A percentile compares a stretch with the other conserved stretches of the same genome.
Conservation (phyloP, 92 coral and sea anemone genomes). For the Phenganax stokvisi region DNA sequence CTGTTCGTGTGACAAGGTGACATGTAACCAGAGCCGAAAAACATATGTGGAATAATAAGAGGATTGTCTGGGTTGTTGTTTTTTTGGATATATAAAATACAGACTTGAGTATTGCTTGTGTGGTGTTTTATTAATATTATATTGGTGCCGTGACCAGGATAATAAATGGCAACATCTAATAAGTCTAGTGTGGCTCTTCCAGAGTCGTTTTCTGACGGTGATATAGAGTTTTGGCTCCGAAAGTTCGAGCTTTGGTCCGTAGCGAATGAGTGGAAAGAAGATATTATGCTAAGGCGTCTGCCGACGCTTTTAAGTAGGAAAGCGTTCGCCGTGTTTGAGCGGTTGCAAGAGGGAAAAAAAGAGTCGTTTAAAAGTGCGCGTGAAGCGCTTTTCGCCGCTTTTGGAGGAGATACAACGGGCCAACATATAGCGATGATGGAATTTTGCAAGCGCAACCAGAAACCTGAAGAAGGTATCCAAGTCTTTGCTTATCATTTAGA, state of each 20-base stretch:
- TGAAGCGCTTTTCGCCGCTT: constrained; percentile 2
- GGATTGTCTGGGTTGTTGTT: no score
- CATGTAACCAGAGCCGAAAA: no score
- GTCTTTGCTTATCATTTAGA: constrained; percentile 1
- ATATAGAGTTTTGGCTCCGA: background rate
- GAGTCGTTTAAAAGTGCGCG: constrained; percentile 1
- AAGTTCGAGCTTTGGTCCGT: constrained; percentile 1
- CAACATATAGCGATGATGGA: constrained; percentile 29
- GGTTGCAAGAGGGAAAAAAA: background rate
- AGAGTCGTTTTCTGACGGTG: constrained; percentile 1
- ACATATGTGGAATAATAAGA: no score
- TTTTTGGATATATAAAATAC: no score
- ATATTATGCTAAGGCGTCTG: constrained; percentile 3
- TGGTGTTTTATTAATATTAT: background rate
- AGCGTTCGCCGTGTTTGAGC: constrained; percentile 2
- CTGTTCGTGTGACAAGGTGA: no score
- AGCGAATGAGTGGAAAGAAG: constrained; percentile 19
- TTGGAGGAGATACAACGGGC: constrained; percentile 3
- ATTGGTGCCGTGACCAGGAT: constrained; percentile 26
- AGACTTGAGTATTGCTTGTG: no score
- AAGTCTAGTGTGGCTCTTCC: constrained; percentile 12
- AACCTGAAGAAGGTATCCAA: background rate
- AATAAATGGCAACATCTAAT: background rate
- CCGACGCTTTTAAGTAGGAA: constrained; percentile 4
- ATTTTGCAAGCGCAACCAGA: constrained; percentile 7